Evolutionary conservation across 2,888 invertebrate species (phyloP).

Genomic region (Brachycybe producta): DNA sequence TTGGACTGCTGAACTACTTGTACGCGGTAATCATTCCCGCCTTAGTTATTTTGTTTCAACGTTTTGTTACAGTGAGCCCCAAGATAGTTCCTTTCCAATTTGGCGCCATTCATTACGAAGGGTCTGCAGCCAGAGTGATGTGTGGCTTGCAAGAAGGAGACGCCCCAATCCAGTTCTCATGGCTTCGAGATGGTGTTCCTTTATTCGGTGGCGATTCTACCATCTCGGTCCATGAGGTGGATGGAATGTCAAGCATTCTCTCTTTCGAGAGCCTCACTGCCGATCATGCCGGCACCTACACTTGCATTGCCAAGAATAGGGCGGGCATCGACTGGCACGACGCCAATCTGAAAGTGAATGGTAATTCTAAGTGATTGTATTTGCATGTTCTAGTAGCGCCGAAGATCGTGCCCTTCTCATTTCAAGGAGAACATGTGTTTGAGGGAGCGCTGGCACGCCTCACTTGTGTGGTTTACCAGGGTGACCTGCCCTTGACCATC

Average conservation of each 20-base stretch:
- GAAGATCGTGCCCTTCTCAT: slow-evolving; percentile 16
- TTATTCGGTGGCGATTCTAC: slow-evolving; percentile 12
- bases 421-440: slow-evolving; percentile 17
- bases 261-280: slow-evolving; percentile 62
- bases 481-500: slow-evolving; percentile 41
- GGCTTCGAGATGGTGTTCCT: slow-evolving; percentile 59
- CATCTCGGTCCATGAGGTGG: slow-evolving; percentile 21
- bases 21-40: slow-evolving; percentile 18
- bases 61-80: slow-evolving; percentile 10
- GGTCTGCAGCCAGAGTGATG: slow-evolving; percentile 65
- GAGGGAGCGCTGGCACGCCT: slow-evolving; percentile 22
- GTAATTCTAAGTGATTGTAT: slow-evolving; percentile 39
- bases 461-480: slow-evolving; percentile 22
- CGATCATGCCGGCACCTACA: slow-evolving; percentile 45
- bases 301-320: slow-evolving; percentile 37
- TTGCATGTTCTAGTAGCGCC: slow-evolving; percentile 16
- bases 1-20: slow-evolving; percentile 11
- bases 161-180: slow-evolving; percentile 61
- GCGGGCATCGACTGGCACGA: slow-evolving; percentile 65
- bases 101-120: slow-evolving; percentile 59
- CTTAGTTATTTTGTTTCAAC: too few species aligned
- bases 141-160: slow-evolving; percentile 68
- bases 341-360: slow-evolving; percentile 67
- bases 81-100: slow-evolving; percentile 66
- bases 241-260: slow-evolving; percentile 61